Base-by-base conservation (phyloP, 2,113 vertebrate species). In the Dromas ardeola region DNA sequence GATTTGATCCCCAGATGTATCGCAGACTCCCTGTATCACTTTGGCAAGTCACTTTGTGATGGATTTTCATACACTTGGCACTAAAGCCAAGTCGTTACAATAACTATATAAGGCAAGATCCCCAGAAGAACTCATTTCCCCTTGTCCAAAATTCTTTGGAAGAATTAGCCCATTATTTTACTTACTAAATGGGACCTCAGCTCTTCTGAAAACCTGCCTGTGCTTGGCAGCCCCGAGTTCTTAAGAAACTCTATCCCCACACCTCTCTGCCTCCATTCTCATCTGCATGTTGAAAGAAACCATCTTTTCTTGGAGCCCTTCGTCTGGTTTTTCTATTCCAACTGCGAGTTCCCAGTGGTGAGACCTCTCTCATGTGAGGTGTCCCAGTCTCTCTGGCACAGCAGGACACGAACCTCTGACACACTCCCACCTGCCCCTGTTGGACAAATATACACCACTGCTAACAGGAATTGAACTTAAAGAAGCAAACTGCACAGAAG, bases 21-120 rank as follows among this genome's bases (percentile, higher is more conserved):
- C 1, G 4, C 94, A 93, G 88, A 22, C 92, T 92, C 80, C 45
- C 67, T 61, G 32, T 93, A 92, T 74, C 10, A 34, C 47, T 86
- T 83, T 81, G 76, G 82, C 76, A 83, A 91, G 69, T 81, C 66
- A 73, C 78, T 88, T 77, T 87, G 69, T 85, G 81, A 82, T 87
- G 67, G 84, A 95, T 96, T 97, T 91, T 91, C 78, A 82, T 66
- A 86, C 14, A 32, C 56, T 89, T 34, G 2, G 86, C 61, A 53
- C 32, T 52, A 84, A 94, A 88, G 34, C 53, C 58, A 76, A 65
- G 85, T 47, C 0, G 0, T 85, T 96, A 66, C 17, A 55, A 22
- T 77, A 79, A 89, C 78, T 93, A 36, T 82, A 82, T 77, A 80
- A 95, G 74, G 93, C 93, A 85, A 87, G 86, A 94, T 88, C 93